Evolutionary conservation across 1,140 invertebrate genomes (phyloP), one percentile per base, ranked within the genome.

Genomic region (Cotesia glomerata): DNA sequence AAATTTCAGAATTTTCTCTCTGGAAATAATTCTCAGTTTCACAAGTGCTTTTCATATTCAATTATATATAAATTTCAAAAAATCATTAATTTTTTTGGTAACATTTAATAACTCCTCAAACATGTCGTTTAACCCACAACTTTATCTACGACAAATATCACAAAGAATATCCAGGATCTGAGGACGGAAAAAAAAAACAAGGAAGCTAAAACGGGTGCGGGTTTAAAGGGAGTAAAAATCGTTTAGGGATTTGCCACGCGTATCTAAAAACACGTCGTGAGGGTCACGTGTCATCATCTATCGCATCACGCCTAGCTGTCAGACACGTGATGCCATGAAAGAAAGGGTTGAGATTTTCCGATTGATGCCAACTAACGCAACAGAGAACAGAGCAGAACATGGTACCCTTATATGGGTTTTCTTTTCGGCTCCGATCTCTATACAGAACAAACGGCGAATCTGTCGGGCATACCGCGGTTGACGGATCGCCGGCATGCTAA

Each of bases 321-420:
- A 80, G 84, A 85, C 85, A 87, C 86, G 86, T 87, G 85, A 82
- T 84, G 78, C 64, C 76, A 74, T 79, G 81, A 81, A 87, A 86
- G 86, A 85, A 87, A 86, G 86, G 86, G 85, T 87, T 87, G 85
- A 85, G 81, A 87, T 85, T 86, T 86, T 85, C 79, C 81, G 59
- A 49, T 45, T 7, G 8, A 45, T 45, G 0, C 39, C 39, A 45
- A 45, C 39, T 45, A 45, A 45, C 39, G 39, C 39, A 45, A 45
- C 39, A 9, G 39, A 63, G 26, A 26, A 26, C 26, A 26, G 26
- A 26, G 26, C 26, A 26, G 26, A 80, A 9, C 56, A 14, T 26
- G 16, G 9, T 58, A 58, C 54, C 52, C 63, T 45, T 45, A 52
- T 71, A 35, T 71, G 16, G 45, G 36, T 64, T 63, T 54, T 71